phyloP scores from a whole-genome alignment of 2,113 vertebrate genomes.

The Heteronetta atricapilla region DNA sequence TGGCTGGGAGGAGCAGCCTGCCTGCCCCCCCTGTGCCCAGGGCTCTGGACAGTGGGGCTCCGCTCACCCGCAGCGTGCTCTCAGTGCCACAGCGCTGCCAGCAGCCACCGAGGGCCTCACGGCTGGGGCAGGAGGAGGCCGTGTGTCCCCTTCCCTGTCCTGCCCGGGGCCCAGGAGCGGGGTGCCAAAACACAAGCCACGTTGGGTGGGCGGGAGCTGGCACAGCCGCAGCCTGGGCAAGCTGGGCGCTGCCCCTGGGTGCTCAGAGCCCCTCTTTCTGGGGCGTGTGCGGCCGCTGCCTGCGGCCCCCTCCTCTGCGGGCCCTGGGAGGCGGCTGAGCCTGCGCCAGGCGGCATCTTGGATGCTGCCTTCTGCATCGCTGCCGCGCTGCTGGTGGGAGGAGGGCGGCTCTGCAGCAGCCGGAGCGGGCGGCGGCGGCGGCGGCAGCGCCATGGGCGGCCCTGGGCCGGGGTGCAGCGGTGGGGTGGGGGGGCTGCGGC shows the following conservation, averaged over 20 bases:
- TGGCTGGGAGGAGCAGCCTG: not conserved
- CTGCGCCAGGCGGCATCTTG: not conserved
- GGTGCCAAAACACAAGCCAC: too few species aligned
- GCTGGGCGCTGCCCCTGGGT: not conserved
- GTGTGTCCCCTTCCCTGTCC: fast-evolving
- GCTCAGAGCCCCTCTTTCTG: fast-evolving
- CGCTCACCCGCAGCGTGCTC: not conserved
- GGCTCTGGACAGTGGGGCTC: not conserved
- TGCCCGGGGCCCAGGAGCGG: not conserved
- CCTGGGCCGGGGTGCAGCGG: fast-evolving
- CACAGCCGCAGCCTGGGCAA: fast-evolving
- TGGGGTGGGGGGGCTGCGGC: not conserved
- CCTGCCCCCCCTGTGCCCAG: fast-evolving
- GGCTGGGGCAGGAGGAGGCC: not conserved
- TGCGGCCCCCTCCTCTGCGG: not conserved
- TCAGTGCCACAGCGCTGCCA: not conserved
- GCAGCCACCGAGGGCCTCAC: not conserved
- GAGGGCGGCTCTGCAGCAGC: not conserved
- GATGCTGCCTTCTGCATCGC: not conserved
- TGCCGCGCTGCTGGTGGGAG: not conserved
- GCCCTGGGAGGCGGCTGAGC: not conserved
- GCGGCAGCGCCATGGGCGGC: fast-evolving
- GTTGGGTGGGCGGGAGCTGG: not conserved
- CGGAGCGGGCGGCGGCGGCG: not conserved
- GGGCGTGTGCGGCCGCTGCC: fast-evolving